These are phyloP conservation scores for Amblyteles armatorius DNA, from an alignment of 2,888 invertebrate species.

Conservation along the genomic window DNA sequence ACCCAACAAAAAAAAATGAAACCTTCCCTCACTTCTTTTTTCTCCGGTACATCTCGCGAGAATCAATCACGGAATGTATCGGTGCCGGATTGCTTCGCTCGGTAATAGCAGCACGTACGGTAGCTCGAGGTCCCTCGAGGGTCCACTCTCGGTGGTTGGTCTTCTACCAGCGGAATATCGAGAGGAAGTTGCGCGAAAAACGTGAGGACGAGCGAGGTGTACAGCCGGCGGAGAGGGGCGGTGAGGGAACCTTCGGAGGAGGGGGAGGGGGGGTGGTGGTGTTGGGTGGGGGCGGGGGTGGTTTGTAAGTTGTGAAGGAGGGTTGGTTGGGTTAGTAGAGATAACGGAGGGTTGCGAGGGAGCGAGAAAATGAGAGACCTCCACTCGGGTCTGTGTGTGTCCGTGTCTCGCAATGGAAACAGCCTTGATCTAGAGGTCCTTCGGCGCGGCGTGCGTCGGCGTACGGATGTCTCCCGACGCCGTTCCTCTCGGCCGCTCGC, in stretches of 20 bases:
- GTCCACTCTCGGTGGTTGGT: slow-evolving; percentile 57
- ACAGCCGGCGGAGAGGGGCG: background rate
- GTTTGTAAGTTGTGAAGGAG: background rate
- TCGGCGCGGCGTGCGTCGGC: slow-evolving; percentile 45
- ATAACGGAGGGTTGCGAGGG: slow-evolving; percentile 10
- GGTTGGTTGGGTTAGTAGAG: slow-evolving; percentile 4
- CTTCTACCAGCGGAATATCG: slow-evolving; percentile 60
- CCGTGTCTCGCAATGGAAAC: slow-evolving; percentile 20
- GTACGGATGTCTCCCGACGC: background rate
- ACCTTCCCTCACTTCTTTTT: slow-evolving; percentile 4
- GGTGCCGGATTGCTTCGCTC: slow-evolving; percentile 61
- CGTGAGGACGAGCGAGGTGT: slow-evolving; percentile 35
- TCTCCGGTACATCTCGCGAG: background rate
- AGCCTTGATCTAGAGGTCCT: slow-evolving; percentile 53
- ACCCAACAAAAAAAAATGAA: slow-evolving; percentile 49
- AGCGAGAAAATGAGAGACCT: slow-evolving; percentile 17
- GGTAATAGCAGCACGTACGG: slow-evolving; percentile 66
- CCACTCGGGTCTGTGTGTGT: background rate
- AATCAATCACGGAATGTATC: slow-evolving; percentile 28
- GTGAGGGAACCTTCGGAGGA: too few species aligned
- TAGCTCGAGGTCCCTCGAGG: slow-evolving; percentile 59
- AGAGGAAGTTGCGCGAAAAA: slow-evolving; percentile 49
- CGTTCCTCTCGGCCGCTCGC: background rate
- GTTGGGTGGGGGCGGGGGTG: background rate
- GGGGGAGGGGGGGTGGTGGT: background rate